A percentile compares a stretch with the other conserved stretches of the same genome.
These are phyloP conservation scores for Syngnathus scovelli DNA, from an alignment of 2,113 vertebrate species.

Conservation along the genomic window DNA sequence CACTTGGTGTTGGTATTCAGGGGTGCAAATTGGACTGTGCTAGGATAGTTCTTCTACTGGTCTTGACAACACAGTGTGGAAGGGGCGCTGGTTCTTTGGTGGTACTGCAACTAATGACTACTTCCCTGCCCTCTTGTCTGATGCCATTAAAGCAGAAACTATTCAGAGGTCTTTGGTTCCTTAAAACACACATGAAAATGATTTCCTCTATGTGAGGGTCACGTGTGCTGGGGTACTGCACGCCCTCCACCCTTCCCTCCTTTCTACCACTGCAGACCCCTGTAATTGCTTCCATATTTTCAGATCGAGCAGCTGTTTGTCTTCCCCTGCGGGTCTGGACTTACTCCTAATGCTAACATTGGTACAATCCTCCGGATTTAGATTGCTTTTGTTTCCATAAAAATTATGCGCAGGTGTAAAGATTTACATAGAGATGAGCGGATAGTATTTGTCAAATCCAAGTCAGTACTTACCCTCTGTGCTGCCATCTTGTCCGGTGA, in stretches of 20 bases:
- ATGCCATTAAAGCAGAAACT: slow-evolving; percentile 57
- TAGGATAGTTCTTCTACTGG: neutral
- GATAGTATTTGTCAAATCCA: slow-evolving; percentile 4
- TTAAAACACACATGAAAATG: slow-evolving; percentile 59
- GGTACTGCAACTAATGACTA: slow-evolving; percentile 33
- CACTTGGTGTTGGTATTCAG: neutral
- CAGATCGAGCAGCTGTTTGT: slow-evolving; percentile 59
- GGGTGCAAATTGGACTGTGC: neutral
- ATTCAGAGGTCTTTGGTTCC: slow-evolving; percentile 51
- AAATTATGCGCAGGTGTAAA: slow-evolving; percentile 40
- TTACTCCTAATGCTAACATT: slow-evolving; percentile 45
- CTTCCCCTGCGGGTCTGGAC: slow-evolving; percentile 52
- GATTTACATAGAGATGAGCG: slow-evolving; percentile 2
- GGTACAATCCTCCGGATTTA: slow-evolving; percentile 35
- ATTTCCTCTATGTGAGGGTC: slow-evolving; percentile 59
- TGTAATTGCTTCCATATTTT: slow-evolving; percentile 64
- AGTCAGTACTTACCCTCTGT: slow-evolving; percentile 72
- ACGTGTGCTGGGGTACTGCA: slow-evolving; percentile 51
- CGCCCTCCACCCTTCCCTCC: slow-evolving; percentile 15
- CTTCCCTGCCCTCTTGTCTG: slow-evolving; percentile 46
- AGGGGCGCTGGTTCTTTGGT: slow-evolving; percentile 6
- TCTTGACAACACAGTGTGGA: neutral
- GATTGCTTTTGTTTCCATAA: slow-evolving; percentile 55
- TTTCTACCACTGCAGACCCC: slow-evolving; percentile 45
- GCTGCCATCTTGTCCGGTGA: slow-evolving; percentile 82